Evolutionary conservation across 2,888 invertebrate species (phyloP).

Genomic region (Spicauda simplicius): DNA sequence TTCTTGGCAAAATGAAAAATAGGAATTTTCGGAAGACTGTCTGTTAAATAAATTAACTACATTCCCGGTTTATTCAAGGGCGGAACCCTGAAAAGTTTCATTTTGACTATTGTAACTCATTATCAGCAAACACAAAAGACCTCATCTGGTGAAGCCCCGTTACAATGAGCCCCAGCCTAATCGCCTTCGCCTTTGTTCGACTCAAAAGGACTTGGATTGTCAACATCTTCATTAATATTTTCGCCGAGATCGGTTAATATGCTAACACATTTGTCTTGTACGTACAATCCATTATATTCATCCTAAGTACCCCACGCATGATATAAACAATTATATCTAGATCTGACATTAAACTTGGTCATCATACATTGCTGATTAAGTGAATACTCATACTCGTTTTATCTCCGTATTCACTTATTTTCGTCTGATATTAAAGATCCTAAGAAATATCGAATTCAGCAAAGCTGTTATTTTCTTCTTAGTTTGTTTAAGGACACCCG

Average conservation of each 20-base stretch:
- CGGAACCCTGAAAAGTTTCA: conserved; percentile 55
- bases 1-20: background rate
- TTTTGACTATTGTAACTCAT: conserved; percentile 62
- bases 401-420: background rate
- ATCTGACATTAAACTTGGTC: background rate
- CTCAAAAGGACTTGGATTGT: conserved; percentile 65
- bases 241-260: conserved; percentile 41
- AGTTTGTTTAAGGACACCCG: conserved; percentile 30
- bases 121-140: conserved; percentile 64
- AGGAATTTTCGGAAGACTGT: background rate
- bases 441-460: conserved; percentile 45
- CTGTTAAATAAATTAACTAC: conserved; percentile 12
- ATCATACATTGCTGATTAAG: no score
- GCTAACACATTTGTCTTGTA: conserved; percentile 21
- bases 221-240: conserved; percentile 77
- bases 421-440: conserved; percentile 41
- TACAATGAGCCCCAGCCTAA: conserved; percentile 52
- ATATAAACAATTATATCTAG: conserved; percentile 3
- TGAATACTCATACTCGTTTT: background rate
- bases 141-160: conserved; percentile 61
- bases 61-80: conserved; percentile 17
- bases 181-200: conserved; percentile 62
- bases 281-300: conserved; percentile 10
- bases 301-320: background rate
- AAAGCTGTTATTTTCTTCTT: conserved; percentile 34